Evolutionary conservation across 1,140 invertebrate species (phyloP).

Genomic region (Andricus grossulariae): DNA sequence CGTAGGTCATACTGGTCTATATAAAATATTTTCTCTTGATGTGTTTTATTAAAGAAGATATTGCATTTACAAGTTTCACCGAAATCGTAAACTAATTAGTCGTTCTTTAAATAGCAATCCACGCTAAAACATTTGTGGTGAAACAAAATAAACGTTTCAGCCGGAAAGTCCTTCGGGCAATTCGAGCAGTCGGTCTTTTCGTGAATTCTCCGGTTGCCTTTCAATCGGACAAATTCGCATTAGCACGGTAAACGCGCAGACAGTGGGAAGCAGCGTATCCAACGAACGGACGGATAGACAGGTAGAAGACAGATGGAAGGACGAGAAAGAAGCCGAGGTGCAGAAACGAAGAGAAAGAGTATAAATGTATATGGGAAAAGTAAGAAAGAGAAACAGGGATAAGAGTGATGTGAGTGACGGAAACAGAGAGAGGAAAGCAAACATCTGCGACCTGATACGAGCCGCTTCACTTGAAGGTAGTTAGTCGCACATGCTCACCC

Average conservation of each 20-base stretch:
- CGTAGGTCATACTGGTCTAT: too few species aligned
- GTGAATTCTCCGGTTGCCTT: conserved; percentile 18
- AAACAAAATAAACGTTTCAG: conserved; percentile 2
- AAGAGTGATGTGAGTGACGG: background rate
- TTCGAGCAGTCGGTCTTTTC: background rate
- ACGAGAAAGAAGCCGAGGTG: background rate
- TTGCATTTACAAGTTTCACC: too few species aligned
- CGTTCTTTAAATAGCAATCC: too few species aligned
- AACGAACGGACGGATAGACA: conserved; percentile 49
- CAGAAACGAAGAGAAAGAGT: background rate
- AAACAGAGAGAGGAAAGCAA: conserved; percentile 15
- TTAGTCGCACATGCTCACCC: conserved; percentile 53
- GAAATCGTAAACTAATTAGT: too few species aligned
- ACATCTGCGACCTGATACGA: conserved; percentile 47
- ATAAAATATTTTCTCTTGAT: too few species aligned
- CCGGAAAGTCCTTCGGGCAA: conserved; percentile 11
- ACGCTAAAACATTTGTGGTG: background rate
- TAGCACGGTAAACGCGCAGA: conserved; percentile 44
- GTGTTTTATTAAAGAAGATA: too few species aligned
- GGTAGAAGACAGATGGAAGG: background rate
- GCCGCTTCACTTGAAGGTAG: conserved; percentile 44
- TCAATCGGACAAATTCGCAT: conserved; percentile 43
- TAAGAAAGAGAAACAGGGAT: background rate
- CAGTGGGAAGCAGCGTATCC: conserved; percentile 41
- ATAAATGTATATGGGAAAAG: background rate